Evolutionary conservation across 2,888 invertebrate species (phyloP), one percentile per base, ranked within the genome.

Genomic region (Cheilosia variabilis): DNA sequence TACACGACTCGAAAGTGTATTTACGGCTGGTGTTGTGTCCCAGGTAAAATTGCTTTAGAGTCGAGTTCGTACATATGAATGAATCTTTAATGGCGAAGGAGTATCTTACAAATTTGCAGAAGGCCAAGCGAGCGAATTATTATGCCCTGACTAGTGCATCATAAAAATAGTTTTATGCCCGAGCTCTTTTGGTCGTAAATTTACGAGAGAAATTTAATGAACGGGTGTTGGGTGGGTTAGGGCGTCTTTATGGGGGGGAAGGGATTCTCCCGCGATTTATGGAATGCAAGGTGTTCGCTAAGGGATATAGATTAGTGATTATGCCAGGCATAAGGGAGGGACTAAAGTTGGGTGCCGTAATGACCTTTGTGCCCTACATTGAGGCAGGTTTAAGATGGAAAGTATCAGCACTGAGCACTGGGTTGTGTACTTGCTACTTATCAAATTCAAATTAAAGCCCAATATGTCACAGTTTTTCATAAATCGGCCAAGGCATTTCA

Each of bases 121-220:
- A 57, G 37, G 17, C 43, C 55, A 72, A 77, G 41, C 75, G 81
- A 34, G 76, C 43, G 71, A 82, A 77, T 82, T 66, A 71, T 77
- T 72, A 72, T 66, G 55, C 66, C 37, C 66, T 66, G 34, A 41
- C 47, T 41, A 63, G 71, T 79, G 60, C 52, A 72, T 77, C 82
- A 53, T 82, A 66, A 82, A 82, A 82, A 82, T 77, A 72, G 72
- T 77, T 76, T 81, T 76, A 69, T 81, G 43, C 10, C 52, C n/a
- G 27, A 17, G 24, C 6, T 10, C 37, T 82, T 50, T 63, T 50
- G 66, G 24, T 27, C 47, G 53, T 47, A 62, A 82, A 82, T 77
- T 77, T 72, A 62, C 50, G 50, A 71, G 41, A 17, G 66, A 77
- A 71, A 82, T 77, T 77, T 76, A 47, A 31, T 31, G 9, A 22